Evolutionary conservation across 2,888 invertebrate species (phyloP).

Genomic region (Chaetogeoica ovagalla): DNA sequence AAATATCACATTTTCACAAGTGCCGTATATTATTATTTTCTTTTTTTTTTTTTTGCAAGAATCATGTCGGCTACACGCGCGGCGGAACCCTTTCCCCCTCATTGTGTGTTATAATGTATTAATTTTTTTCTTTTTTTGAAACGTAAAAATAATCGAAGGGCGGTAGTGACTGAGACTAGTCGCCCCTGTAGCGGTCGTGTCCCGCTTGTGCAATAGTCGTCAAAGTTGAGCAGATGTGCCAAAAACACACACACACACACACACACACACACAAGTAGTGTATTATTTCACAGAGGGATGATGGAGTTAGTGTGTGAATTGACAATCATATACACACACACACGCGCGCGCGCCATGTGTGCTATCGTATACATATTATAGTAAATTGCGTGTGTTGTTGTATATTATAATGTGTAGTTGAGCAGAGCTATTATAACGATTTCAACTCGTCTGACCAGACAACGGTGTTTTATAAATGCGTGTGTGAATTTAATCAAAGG

Average conservation of each 20-base stretch:
- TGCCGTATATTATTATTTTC: not conserved
- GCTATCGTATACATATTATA: not conserved
- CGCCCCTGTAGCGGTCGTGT: not conserved
- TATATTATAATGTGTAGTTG: no score
- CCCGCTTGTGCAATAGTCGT: not conserved
- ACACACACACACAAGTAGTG: not conserved
- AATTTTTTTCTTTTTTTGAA: not conserved
- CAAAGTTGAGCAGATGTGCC: conserved; percentile 47
- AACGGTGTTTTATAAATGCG: not conserved
- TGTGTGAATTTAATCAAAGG: conserved; percentile 7
- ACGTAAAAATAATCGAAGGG: conserved; percentile 24
- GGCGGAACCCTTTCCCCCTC: not conserved
- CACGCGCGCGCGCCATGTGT: not conserved
- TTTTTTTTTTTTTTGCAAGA: conserved; percentile 2
- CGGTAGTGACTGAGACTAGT: conserved; percentile 4
- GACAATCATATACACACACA: conserved; percentile 38
- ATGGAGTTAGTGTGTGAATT: conserved; percentile 9
- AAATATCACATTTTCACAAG: conserved; percentile 7
- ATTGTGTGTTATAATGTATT: not conserved
- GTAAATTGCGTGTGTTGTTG: not conserved
- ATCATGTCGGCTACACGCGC: not conserved
- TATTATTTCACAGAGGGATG: conserved; percentile 5
- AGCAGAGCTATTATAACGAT: no score
- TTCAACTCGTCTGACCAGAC: not conserved
- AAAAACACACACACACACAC: not conserved